Conservation (phyloP, 1,140 invertebrate genomes). For the Zeugodacus cucurbitae region DNA sequence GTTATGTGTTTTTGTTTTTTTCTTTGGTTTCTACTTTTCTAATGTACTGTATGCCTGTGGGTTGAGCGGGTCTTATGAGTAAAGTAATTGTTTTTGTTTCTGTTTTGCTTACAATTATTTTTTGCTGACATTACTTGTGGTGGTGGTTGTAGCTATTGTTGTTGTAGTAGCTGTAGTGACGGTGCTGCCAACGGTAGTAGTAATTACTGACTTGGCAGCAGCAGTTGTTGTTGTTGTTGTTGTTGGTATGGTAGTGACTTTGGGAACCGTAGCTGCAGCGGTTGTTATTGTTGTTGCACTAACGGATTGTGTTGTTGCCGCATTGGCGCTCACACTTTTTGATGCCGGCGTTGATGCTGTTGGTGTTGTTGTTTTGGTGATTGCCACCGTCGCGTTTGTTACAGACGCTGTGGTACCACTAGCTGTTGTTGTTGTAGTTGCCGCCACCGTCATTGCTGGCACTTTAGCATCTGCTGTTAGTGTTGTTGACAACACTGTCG, state of each 20-base stretch:
- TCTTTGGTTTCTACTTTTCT: not conserved
- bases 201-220: not conserved
- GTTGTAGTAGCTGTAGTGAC: not conserved
- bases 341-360: not conserved
- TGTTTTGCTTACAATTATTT: constrained; percentile 4
- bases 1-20: not conserved
- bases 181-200: not conserved
- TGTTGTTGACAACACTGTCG: not conserved
- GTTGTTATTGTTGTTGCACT: constrained; percentile 32
- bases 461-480: not conserved
- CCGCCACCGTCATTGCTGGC: not conserved
- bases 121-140: constrained; percentile 41
- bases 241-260: constrained; percentile 44
- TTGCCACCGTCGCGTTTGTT: constrained; percentile 40
- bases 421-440: constrained; percentile 14
- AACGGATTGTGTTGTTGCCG: not conserved
- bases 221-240: not conserved
- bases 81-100: not conserved
- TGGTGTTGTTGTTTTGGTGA: not conserved
- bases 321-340: constrained; percentile 12
- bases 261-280: constrained; percentile 40
- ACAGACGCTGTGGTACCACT: constrained; percentile 44
- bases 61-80: not conserved
- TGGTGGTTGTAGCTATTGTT: constrained; percentile 40
- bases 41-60: not conserved